phyloP scores from a whole-genome alignment of 1,140 invertebrate genomes.

The Pogonomyrmex barbatus region DNA sequence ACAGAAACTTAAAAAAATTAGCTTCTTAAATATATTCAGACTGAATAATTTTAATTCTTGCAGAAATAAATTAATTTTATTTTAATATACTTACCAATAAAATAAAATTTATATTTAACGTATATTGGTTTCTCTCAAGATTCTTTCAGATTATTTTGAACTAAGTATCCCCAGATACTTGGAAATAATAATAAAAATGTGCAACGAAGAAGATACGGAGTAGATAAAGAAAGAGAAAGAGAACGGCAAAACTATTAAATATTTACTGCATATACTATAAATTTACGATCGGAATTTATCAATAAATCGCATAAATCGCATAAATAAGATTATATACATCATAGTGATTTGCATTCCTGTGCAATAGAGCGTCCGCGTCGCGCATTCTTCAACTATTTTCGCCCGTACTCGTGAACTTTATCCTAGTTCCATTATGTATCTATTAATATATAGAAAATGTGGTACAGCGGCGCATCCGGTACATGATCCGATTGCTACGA shows the following conservation, averaged over 20 bases:
- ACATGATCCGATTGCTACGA: neutral
- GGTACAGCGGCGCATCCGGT: conserved; percentile 38
- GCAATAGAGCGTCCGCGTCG: neutral
- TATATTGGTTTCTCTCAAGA: neutral
- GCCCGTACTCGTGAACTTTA: conserved; percentile 59
- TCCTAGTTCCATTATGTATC: conserved; percentile 5
- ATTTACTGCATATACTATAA: conserved; percentile 4
- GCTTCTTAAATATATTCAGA: neutral
- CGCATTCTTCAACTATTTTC: conserved; percentile 64
- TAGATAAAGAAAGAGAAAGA: neutral
- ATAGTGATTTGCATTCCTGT: neutral
- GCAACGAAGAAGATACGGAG: neutral
- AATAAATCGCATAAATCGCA: neutral
- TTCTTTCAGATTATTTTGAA: neutral
- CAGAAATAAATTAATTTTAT: neutral
- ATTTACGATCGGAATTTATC: neutral
- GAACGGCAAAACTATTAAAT: neutral
- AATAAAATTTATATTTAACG: neutral
- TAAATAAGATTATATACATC: neutral
- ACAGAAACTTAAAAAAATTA: neutral
- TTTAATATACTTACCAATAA: neutral
- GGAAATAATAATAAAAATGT: neutral
- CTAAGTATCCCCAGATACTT: neutral
- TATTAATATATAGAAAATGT: conserved; percentile 16
- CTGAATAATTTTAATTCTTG: neutral